Percentiles rank a stretch among this genome's conserved stretches.
Evolutionary conservation across 2,888 invertebrate genomes (phyloP).

Genomic region (Drosophila stalkeri): DNA sequence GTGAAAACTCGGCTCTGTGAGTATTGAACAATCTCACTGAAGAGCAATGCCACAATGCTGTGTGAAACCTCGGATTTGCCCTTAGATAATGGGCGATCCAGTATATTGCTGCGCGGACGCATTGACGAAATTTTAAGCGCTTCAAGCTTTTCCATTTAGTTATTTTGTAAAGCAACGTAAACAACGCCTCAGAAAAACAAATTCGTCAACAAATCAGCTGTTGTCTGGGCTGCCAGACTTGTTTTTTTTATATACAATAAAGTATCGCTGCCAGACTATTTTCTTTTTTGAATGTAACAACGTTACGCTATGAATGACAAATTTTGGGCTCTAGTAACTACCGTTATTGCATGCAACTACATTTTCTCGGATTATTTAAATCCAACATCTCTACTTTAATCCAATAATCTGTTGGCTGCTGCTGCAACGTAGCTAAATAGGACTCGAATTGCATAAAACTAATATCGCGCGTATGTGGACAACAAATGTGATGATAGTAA

Average conservation of each 20-base stretch:
- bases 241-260: neutral
- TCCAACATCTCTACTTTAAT: constrained; percentile 35
- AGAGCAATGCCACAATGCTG: constrained; percentile 96
- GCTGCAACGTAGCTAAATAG: constrained; percentile 69
- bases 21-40: constrained; percentile 99
- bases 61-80: constrained; percentile 96
- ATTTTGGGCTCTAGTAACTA: neutral
- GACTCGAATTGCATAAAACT: constrained; percentile 67
- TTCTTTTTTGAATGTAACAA: neutral
- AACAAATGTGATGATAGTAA: constrained; percentile 51
- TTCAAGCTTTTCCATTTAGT: constrained; percentile 83
- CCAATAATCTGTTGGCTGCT: constrained; percentile 67
- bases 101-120: constrained; percentile 86
- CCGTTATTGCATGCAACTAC: constrained; percentile 14
- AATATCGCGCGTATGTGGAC: constrained; percentile 49
- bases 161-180: constrained; percentile 28
- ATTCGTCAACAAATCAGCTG: constrained; percentile 34
- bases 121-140: constrained; percentile 84
- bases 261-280: constrained; percentile 36
- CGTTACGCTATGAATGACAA: constrained; percentile 30
- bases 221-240: constrained; percentile 41
- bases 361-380: constrained; percentile 22
- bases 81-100: constrained; percentile 96
- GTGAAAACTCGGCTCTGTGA: constrained; percentile 98
- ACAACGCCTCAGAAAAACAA: constrained; percentile 7